These are phyloP conservation scores for Rhabdornis inornatus DNA, from an alignment of 2,113 vertebrate genomes.

Conservation along the genomic window DNA sequence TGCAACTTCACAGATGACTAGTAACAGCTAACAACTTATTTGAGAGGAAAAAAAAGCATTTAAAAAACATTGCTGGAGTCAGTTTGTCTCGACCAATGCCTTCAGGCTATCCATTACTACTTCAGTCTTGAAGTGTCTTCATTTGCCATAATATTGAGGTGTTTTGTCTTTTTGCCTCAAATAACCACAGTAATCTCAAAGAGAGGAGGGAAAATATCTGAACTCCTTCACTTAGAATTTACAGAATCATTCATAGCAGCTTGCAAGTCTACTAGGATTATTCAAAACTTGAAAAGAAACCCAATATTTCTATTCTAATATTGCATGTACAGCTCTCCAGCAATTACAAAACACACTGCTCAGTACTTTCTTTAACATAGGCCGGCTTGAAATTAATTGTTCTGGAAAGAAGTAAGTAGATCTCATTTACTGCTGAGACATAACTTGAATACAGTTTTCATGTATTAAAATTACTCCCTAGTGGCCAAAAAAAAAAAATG, in stretches of 20 bases:
- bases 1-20: background rate
- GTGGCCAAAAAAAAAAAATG: background rate
- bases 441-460: conserved; percentile 6
- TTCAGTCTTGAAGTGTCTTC: background rate
- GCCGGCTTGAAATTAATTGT: conserved; percentile 44
- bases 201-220: background rate
- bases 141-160: background rate
- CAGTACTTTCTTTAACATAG: background rate
- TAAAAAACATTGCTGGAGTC: background rate
- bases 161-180: background rate
- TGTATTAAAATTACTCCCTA: conserved; percentile 22
- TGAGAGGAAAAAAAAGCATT: background rate
- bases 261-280: background rate
- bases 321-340: background rate
- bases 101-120: background rate
- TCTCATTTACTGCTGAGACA: conserved; percentile 18
- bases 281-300: conserved; percentile 25
- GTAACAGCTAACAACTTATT: background rate
- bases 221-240: background rate
- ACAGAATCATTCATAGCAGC: background rate
- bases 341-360: conserved; percentile 16
- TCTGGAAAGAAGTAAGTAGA: background rate
- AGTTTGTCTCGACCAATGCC: background rate
- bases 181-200: background rate
- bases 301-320: conserved; percentile 4